Evolutionary conservation across 2,113 vertebrate genomes (phyloP), one percentile per base, ranked within the genome.

Genomic region (Serilophus lunatus): DNA sequence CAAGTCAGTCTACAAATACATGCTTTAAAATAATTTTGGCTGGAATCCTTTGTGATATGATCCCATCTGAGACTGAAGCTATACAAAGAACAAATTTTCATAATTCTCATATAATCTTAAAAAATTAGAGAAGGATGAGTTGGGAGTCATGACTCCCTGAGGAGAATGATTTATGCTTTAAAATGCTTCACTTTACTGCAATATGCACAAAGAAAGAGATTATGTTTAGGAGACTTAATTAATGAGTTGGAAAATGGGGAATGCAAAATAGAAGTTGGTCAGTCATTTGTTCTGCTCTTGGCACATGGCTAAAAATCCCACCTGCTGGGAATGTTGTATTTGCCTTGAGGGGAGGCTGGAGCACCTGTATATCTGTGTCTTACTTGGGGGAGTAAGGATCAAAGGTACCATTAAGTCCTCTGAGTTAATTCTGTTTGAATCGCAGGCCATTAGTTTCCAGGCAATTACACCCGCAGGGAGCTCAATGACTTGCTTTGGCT

Each of bases 401-500:
- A 79, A 64, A 93, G 40, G 53, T 53, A 51, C 36, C 56, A 49
- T 85, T 64, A 85, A 60, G 40, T 49, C 33, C 40, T 76, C 16
- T 0, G 1, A 85, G 82, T 56, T 89, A 23, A 94, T 79, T 84
- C 66, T 64, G 40, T 36, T 78, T 90, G 70, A 71, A 88, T 75
- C 1, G 9, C 56, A 82, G 61, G 28, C 53, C 38, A 36, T 76
- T 89, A 8, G 28, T 44, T 95, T 66, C 45, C 78, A 76, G 50
- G 68, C 87, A 91, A 45, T 88, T 87, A n/a, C 17, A 89, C 63
- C 89, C 80, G 84, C 92, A 77, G 82, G 70, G 82, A 95, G 53
- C 40, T 70, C 56, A 40, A 16, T 50, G 63, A 65, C 74, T 84
- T 54, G 57, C 38, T 87, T 89, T 90, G 87, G 87, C 63, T 63